phyloP scores from a whole-genome alignment of 2,797 vertebrate species.

The Platalea minor region DNA sequence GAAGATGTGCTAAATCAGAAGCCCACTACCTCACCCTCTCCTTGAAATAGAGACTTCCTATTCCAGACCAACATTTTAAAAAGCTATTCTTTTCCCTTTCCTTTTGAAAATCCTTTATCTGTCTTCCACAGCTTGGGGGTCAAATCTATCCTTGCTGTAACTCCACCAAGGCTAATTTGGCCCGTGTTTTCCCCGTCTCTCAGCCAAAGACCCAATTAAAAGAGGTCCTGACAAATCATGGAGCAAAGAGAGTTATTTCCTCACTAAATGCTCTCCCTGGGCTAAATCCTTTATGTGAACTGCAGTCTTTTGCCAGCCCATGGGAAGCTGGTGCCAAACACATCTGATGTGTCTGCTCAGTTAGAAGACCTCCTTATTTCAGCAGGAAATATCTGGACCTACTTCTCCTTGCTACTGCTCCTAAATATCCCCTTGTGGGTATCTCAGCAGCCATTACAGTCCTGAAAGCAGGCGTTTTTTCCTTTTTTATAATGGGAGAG shows the following conservation, averaged over 20 bases:
- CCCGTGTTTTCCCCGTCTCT: background rate
- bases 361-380: constrained; percentile 9
- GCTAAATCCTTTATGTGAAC: background rate
- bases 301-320: constrained; percentile 30
- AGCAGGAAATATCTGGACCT: constrained; percentile 36
- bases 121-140: background rate
- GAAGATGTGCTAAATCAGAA: background rate
- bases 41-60: background rate
- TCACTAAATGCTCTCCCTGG: constrained; percentile 26
- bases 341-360: constrained; percentile 21
- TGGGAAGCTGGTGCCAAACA: constrained; percentile 38
- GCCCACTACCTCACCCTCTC: background rate
- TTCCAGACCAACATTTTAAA: background rate
- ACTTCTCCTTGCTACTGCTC: background rate
- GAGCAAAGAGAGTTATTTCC: constrained; percentile 17
- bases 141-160: background rate
- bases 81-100: background rate
- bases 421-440: constrained; percentile 36
- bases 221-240: background rate
- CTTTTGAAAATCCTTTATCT: background rate
- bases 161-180: constrained; percentile 3
- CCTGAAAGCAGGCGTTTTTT: constrained; percentile 23
- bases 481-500: constrained; percentile 50
- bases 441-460: constrained; percentile 34
- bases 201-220: constrained; percentile 14